Conservation (phyloP, 2,113 vertebrate species). For the Eubucco bourcierii region DNA sequence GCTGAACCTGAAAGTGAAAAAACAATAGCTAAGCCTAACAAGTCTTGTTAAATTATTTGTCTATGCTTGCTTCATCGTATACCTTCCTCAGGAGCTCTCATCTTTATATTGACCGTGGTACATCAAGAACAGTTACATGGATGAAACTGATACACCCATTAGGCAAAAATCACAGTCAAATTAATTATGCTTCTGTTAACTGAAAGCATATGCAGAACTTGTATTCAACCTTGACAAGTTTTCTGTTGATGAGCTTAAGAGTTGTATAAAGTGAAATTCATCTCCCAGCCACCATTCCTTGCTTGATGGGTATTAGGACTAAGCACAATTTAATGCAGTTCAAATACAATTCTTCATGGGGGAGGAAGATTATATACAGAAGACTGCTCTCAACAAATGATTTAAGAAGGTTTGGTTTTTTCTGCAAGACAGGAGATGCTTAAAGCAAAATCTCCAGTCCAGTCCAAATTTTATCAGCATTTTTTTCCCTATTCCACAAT, state of each 20-base stretch:
- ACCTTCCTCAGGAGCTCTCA: neutral
- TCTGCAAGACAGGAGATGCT: neutral
- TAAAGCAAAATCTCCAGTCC: neutral
- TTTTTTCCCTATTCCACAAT: neutral
- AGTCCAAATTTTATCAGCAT: neutral
- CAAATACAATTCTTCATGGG: neutral
- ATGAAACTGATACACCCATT: neutral
- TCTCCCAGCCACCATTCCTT: neutral
- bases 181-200: neutral
- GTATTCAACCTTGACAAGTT: neutral
- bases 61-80: neutral
- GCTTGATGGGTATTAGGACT: neutral
- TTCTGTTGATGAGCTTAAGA: neutral
- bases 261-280: neutral
- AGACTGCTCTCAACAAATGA: neutral
- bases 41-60: neutral
- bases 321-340: neutral
- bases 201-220: neutral
- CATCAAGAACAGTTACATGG: neutral
- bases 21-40: neutral
- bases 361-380: neutral
- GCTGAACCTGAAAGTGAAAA: constrained; percentile 85
- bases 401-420: neutral
- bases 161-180: neutral
- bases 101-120: neutral